These are phyloP conservation scores for Chironomus riparius DNA, from an alignment of 2,888 invertebrate genomes.

Conservation along the genomic window DNA sequence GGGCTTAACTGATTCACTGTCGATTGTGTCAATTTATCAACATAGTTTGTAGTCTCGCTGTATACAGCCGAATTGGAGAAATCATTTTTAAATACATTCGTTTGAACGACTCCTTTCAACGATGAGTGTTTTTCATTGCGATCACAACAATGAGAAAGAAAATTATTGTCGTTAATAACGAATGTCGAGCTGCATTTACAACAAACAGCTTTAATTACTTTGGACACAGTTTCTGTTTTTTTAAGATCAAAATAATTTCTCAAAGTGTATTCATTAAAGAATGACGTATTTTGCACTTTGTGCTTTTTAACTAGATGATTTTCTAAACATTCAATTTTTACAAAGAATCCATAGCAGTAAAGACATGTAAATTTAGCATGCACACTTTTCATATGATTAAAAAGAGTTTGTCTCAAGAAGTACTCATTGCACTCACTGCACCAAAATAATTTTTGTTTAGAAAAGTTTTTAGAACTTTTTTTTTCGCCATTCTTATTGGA, in stretches of 20 bases:
- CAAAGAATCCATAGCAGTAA: conserved; percentile 75
- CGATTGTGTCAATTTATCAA: background rate
- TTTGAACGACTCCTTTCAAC: background rate
- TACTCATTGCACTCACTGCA: conserved; percentile 76
- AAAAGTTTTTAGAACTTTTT: conserved; percentile 40
- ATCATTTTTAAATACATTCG: background rate
- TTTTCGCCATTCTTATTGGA: background rate
- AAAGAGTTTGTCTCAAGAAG: conserved; percentile 79
- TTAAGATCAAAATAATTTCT: background rate
- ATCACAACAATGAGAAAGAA: background rate
- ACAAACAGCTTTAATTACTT: conserved; percentile 38
- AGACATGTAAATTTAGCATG: conserved; percentile 75
- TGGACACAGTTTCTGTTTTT: background rate
- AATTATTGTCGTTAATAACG: background rate
- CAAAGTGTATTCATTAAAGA: conserved; percentile 1
- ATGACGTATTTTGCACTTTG: conserved; percentile 37
- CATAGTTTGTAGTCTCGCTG: background rate
- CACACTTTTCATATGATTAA: conserved; percentile 72
- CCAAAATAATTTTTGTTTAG: conserved; percentile 66
- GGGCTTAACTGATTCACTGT: background rate
- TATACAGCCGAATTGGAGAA: background rate
- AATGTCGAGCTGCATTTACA: conserved; percentile 45
- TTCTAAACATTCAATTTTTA: conserved; percentile 67
- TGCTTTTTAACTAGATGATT: conserved; percentile 71
- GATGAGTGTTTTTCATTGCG: background rate